phyloP scores from a whole-genome alignment of 2,113 vertebrate species.

The Pachycephala philippinensis region DNA sequence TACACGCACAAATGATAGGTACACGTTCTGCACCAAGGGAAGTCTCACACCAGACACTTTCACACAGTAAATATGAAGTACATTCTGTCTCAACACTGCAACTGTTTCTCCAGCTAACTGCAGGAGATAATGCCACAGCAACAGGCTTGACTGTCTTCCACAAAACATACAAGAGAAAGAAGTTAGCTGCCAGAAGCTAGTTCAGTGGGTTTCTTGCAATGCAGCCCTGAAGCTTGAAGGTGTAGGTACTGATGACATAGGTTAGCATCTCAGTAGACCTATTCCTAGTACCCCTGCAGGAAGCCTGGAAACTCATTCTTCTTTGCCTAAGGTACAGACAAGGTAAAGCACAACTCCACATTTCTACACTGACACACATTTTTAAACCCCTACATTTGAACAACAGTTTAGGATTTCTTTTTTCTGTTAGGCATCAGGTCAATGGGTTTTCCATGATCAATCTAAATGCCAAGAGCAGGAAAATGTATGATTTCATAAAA shows the following conservation, averaged over 20 bases:
- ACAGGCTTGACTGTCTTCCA: neutral
- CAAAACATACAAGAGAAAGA: neutral
- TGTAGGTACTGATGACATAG: neutral
- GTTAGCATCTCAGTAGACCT: neutral
- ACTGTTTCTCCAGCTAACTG: neutral
- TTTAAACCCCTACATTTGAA: neutral
- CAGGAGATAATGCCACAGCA: neutral
- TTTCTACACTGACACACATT: neutral
- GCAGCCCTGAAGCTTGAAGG: neutral
- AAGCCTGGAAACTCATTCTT: neutral
- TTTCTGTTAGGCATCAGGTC: constrained; percentile 20
- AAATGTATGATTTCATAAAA: constrained; percentile 68
- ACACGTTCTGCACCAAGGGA: neutral
- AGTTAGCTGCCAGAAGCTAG: neutral
- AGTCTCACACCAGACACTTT: neutral
- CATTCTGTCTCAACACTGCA: neutral
- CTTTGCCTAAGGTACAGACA: neutral
- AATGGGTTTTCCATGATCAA: constrained; percentile 34
- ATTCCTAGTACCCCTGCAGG: neutral
- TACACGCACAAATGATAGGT: fast-evolving
- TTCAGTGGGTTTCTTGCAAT: fast-evolving
- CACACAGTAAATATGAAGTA: neutral
- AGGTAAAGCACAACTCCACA: neutral
- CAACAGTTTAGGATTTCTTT: constrained; percentile 31
- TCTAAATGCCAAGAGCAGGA: constrained; percentile 48